These are phyloP conservation scores for Drosophila lowei DNA, from an alignment of 1,140 invertebrate genomes.

Conservation along the genomic window DNA sequence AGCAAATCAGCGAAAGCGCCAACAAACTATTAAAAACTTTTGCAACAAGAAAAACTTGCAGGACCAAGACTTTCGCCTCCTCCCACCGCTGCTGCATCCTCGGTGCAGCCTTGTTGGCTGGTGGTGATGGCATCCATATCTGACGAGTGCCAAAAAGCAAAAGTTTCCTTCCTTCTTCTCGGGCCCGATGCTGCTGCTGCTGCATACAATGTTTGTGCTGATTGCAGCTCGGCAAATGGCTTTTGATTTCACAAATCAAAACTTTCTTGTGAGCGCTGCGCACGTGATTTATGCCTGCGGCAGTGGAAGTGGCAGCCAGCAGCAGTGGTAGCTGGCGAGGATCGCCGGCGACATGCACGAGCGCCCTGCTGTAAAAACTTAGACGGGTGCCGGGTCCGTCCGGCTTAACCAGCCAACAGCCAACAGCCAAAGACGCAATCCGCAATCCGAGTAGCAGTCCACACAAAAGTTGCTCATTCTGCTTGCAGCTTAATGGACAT, in stretches of 20 bases:
- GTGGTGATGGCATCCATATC: conserved; percentile 72
- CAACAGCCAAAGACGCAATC: conserved; percentile 13
- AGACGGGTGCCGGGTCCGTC: conserved; percentile 17
- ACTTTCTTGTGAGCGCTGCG: conserved; percentile 74
- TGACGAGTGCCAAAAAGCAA: conserved; percentile 80
- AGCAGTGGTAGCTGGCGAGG: conserved; percentile 26
- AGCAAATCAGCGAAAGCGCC: conserved; percentile 79
- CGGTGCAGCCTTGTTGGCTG: conserved; percentile 13
- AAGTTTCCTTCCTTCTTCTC: conserved; percentile 57
- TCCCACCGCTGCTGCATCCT: conserved; percentile 3
- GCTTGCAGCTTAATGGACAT: conserved; percentile 54
- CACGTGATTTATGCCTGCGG: conserved; percentile 82
- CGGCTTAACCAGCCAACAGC: conserved; percentile 10
- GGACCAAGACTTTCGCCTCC: conserved; percentile 54
- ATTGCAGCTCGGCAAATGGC: conserved; percentile 83
- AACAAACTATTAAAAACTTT: conserved; percentile 81
- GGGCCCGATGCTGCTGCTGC: conserved; percentile 17
- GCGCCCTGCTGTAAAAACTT: conserved; percentile 45
- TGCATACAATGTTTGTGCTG: conserved; percentile 82
- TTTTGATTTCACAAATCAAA: conserved; percentile 83
- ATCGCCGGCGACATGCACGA: conserved; percentile 65
- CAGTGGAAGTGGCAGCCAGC: conserved; percentile 14
- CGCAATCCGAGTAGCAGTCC: conserved; percentile 1
- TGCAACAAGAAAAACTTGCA: conserved; percentile 76
- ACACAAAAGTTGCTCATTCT: conserved; percentile 56